phyloP scores from a whole-genome alignment of 2,113 vertebrate species.

The Gavia stellata region DNA sequence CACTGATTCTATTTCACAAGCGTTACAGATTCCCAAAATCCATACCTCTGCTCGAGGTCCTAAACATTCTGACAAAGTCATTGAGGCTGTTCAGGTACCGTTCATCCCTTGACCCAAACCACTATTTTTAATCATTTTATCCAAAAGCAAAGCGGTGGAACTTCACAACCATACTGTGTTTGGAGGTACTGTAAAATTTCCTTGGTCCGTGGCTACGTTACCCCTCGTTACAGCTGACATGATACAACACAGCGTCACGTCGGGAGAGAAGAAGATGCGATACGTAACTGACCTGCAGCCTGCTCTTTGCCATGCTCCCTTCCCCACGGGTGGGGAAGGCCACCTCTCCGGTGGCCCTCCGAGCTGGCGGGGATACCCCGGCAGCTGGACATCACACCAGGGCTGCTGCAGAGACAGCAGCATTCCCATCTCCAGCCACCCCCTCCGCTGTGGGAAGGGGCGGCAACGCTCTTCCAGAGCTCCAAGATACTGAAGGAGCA shows the following conservation, averaged over 20 bases:
- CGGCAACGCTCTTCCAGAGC: not conserved
- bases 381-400: not conserved
- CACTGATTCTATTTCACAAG: not conserved
- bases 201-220: rapidly evolving
- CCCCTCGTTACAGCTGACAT: not conserved
- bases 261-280: not conserved
- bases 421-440: not conserved
- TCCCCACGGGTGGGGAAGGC: too few species aligned
- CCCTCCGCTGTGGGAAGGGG: rapidly evolving
- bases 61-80: not conserved
- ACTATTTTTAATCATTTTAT: not conserved
- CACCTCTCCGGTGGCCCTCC: not conserved
- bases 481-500: not conserved
- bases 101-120: not conserved
- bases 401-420: not conserved
- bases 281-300: not conserved
- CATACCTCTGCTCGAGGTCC: not conserved
- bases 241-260: rapidly evolving
- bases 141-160: not conserved
- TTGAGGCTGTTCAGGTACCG: not conserved
- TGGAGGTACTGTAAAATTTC: not conserved
- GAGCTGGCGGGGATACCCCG: rapidly evolving
- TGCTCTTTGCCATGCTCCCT: not conserved
- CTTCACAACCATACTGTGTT: not conserved
- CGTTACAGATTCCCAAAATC: not conserved